phyloP scores from a whole-genome alignment of 2,888 invertebrate genomes.

The Lymantria dispar region DNA sequence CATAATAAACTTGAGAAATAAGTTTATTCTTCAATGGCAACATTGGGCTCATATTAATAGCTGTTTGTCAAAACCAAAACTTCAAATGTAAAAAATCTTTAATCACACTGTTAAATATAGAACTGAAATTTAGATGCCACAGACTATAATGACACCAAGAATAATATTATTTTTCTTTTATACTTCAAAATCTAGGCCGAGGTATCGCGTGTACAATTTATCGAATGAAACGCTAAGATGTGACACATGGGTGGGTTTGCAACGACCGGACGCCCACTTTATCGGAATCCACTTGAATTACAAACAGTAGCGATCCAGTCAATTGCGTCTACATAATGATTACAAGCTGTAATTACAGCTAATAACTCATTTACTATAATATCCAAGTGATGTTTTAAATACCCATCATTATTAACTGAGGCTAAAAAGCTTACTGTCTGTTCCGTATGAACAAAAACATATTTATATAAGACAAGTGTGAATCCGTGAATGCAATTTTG shows the following conservation, averaged over 20 bases:
- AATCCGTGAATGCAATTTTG: too few species aligned
- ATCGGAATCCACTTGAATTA: slow-evolving; percentile 18
- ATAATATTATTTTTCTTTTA: not conserved
- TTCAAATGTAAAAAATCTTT: too few species aligned
- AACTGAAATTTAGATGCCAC: too few species aligned
- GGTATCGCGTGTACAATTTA: slow-evolving; percentile 20
- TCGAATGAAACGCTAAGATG: slow-evolving; percentile 17
- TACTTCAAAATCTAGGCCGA: slow-evolving; percentile 15
- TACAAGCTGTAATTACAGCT: slow-evolving; percentile 28
- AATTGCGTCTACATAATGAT: slow-evolving; percentile 23
- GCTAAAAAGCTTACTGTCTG: not conserved
- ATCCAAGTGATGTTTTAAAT: slow-evolving; percentile 16
- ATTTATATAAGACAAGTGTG: too few species aligned
- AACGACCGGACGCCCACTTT: not conserved
- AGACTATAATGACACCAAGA: too few species aligned
- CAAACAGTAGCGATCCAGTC: slow-evolving; percentile 22
- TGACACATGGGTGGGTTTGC: slow-evolving; percentile 11
- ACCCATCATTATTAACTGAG: not conserved
- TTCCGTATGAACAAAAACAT: not conserved
- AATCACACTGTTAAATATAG: too few species aligned
- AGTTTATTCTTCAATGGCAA: too few species aligned
- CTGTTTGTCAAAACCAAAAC: too few species aligned
- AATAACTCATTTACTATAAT: slow-evolving; percentile 32
- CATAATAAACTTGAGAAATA: too few species aligned
- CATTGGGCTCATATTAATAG: too few species aligned